Percentiles rank a stretch among this genome's conserved stretches.
Evolutionary conservation across 2,113 vertebrate species (phyloP).

Genomic region (Trichomycterus rosablanca): DNA sequence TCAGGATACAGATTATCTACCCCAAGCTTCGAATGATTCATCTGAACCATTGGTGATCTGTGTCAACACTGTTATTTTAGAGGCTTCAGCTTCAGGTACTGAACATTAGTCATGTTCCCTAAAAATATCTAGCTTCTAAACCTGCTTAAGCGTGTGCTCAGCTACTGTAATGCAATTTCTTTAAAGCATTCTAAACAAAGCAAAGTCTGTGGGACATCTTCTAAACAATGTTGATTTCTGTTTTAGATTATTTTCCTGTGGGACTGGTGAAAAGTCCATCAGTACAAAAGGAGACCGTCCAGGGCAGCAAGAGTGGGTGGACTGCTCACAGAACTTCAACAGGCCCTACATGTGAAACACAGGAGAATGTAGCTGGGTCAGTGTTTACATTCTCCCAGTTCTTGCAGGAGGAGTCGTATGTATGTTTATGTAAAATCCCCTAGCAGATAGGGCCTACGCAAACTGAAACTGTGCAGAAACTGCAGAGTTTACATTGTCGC

Average conservation of each 20-base stretch:
- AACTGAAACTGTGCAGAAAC: slow-evolving; percentile 48
- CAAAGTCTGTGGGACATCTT: too few species aligned
- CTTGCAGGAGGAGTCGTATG: slow-evolving; percentile 29
- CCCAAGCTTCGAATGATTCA: slow-evolving; percentile 35
- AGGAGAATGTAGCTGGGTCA: slow-evolving; percentile 45
- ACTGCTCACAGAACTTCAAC: not conserved
- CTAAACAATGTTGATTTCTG: slow-evolving; percentile 5
- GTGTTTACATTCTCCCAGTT: slow-evolving; percentile 43
- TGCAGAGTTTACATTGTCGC: slow-evolving; percentile 46
- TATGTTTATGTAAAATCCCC: slow-evolving; percentile 47
- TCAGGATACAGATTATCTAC: slow-evolving; percentile 13
- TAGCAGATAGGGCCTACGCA: slow-evolving; percentile 12
- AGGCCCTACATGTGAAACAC: slow-evolving; percentile 22
- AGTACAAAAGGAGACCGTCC: not conserved
- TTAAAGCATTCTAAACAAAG: too few species aligned
- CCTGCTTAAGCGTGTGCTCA: not conserved
- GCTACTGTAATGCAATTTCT: too few species aligned
- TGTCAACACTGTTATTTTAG: slow-evolving; percentile 8
- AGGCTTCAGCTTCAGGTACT: slow-evolving; percentile 45
- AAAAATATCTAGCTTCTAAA: not conserved
- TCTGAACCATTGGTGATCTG: slow-evolving; percentile 6
- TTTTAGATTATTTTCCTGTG: slow-evolving; percentile 26
- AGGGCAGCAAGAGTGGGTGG: slow-evolving; percentile 9
- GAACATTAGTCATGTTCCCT: not conserved
- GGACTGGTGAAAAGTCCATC: slow-evolving; percentile 13